Evolutionary conservation across 2,888 invertebrate species (phyloP).

Genomic region (Drosophila histrio): DNA sequence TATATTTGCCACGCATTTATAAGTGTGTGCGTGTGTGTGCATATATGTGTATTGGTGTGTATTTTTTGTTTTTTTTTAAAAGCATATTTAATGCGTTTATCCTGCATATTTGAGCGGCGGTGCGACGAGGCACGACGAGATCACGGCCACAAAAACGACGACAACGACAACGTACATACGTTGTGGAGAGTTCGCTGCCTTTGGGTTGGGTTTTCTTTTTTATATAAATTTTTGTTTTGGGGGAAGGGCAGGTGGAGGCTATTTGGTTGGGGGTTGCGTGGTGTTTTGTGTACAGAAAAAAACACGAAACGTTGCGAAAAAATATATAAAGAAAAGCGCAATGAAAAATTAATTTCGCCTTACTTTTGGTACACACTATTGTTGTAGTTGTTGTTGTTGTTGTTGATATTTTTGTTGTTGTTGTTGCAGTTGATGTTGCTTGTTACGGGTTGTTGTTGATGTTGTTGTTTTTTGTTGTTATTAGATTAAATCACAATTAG

Average conservation of each 20-base stretch:
- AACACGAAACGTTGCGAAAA: slow-evolving; percentile 42
- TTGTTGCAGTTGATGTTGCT: slow-evolving; percentile 10
- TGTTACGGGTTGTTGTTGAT: slow-evolving; percentile 16
- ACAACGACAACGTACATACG: slow-evolving; percentile 16
- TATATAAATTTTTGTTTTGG: slow-evolving; percentile 10
- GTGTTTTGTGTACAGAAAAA: slow-evolving; percentile 76
- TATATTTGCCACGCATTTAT: not conserved
- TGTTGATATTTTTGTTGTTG: slow-evolving; percentile 17
- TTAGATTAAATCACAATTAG: slow-evolving; percentile 73
- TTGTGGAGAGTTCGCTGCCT: slow-evolving; percentile 22
- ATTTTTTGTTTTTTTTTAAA: not conserved
- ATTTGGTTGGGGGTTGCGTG: slow-evolving; percentile 58
- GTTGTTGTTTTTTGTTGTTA: slow-evolving; percentile 25
- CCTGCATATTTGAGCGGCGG: slow-evolving; percentile 18
- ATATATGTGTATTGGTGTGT: not conserved
- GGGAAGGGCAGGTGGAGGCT: not conserved
- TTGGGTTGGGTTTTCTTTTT: slow-evolving; percentile 41
- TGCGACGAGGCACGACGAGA: slow-evolving; percentile 46
- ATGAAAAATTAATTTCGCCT: slow-evolving; percentile 49
- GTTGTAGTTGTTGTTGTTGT: slow-evolving; percentile 15
- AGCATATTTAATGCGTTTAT: slow-evolving; percentile 54
- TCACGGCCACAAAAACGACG: slow-evolving; percentile 65
- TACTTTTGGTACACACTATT: slow-evolving; percentile 37
- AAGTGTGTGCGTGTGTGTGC: not conserved
- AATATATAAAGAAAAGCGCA: slow-evolving; percentile 18